Conservation (phyloP, 2,888 invertebrate genomes). For the Lochmaea capreae region DNA sequence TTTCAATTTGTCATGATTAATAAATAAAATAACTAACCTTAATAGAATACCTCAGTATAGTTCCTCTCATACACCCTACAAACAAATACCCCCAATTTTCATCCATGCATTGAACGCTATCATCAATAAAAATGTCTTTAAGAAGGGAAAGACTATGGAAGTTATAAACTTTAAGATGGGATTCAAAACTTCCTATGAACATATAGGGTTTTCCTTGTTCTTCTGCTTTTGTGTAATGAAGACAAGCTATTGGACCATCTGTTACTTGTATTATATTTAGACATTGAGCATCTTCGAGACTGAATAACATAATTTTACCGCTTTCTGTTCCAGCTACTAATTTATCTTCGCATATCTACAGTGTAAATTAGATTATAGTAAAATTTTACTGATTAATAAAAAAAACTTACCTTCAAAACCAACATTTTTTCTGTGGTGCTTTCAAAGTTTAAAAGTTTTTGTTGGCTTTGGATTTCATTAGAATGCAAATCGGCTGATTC, state of each 20-base stretch:
- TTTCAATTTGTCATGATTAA: no score
- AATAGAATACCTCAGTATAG: slow-evolving; percentile 76
- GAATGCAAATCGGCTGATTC: not conserved
- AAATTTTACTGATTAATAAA: slow-evolving; percentile 4
- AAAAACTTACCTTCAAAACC: slow-evolving; percentile 52
- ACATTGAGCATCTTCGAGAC: slow-evolving; percentile 63
- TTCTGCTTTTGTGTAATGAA: slow-evolving; percentile 67
- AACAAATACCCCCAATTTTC: slow-evolving; percentile 78
- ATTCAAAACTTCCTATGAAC: slow-evolving; percentile 74
- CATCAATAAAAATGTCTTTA: slow-evolving; percentile 69
- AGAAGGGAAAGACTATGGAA: slow-evolving; percentile 69
- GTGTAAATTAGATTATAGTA: slow-evolving; percentile 26
- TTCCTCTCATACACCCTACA: slow-evolving; percentile 79
- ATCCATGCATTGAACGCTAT: slow-evolving; percentile 81
- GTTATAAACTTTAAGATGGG: slow-evolving; percentile 72
- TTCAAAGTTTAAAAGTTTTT: slow-evolving; percentile 48
- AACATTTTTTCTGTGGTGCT: slow-evolving; percentile 53
- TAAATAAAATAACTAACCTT: slow-evolving; percentile 67
- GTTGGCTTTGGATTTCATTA: slow-evolving; percentile 15
- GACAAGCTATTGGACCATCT: slow-evolving; percentile 72
- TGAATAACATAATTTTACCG: slow-evolving; percentile 74
- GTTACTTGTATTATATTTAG: slow-evolving; percentile 71
- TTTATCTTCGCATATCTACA: slow-evolving; percentile 71
- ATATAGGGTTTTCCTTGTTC: slow-evolving; percentile 62
- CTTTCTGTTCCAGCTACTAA: slow-evolving; percentile 74